phyloP scores from a whole-genome alignment of 53 echinoderm and acorn worm genomes.

The Temnopleurus reevesii region DNA sequence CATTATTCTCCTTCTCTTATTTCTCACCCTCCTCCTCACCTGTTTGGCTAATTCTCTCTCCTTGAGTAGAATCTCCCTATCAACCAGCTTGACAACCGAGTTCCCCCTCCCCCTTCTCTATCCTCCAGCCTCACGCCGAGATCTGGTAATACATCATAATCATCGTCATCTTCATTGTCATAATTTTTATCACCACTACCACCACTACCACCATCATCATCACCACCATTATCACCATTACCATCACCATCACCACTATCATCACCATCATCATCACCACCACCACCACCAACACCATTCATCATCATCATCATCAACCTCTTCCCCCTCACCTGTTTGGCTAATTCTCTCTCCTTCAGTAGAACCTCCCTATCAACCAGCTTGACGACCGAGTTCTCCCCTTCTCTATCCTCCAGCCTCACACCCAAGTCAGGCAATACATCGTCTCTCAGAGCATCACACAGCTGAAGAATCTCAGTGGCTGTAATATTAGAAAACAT shows the following conservation, averaged over 20 bases:
- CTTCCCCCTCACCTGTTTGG: slow-evolving; percentile 81
- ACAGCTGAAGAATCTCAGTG: slow-evolving; percentile 82
- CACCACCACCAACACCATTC: not conserved
- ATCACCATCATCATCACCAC: not conserved
- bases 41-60: slow-evolving; percentile 82
- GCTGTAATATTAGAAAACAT: slow-evolving; percentile 37
- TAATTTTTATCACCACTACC: not conserved
- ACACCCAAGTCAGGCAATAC: slow-evolving; percentile 90
- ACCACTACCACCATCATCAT: not conserved
- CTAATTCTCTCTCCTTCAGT: slow-evolving; percentile 84
- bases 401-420: slow-evolving; percentile 89
- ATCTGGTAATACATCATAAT: slow-evolving; percentile 68
- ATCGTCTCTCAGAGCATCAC: slow-evolving; percentile 89
- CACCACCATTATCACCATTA: not conserved
- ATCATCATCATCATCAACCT: not conserved
- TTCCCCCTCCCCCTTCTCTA: slow-evolving; percentile 84
- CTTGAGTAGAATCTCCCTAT: slow-evolving; percentile 81
- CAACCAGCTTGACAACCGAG: slow-evolving; percentile 90
- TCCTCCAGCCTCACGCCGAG: slow-evolving; percentile 92
- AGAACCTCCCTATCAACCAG: slow-evolving; percentile 88
- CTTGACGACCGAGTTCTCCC: slow-evolving; percentile 87
- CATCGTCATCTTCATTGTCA: not conserved
- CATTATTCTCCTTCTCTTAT: no score
- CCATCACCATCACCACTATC: not conserved
- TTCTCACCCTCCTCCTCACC: no score